Percentiles rank a stretch among this genome's conserved stretches.
Conservation (phyloP, 2,113 vertebrate species). For the Spermophilus dauricus region DNA sequence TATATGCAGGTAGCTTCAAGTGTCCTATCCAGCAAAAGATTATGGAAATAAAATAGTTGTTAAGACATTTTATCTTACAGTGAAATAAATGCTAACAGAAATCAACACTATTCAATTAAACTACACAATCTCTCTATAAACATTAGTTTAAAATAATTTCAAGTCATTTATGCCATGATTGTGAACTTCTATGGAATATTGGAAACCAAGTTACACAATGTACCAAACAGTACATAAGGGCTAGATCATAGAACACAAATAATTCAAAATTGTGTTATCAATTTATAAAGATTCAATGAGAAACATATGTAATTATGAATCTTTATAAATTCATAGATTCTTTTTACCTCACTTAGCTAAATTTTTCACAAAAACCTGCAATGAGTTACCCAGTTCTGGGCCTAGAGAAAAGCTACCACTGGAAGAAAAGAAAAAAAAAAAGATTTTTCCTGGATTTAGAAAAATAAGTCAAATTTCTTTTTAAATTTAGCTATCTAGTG, state of each 20-base stretch:
- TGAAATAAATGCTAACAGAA: slow-evolving; percentile 35
- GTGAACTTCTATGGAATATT: not conserved
- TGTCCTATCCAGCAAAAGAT: not conserved
- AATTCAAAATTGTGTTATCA: not conserved
- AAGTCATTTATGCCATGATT: not conserved
- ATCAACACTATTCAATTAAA: not conserved
- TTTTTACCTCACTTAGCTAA: not conserved
- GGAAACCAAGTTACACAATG: not conserved
- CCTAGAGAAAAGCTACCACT: not conserved
- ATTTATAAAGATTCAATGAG: slow-evolving; percentile 18
- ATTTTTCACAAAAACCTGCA: not conserved
- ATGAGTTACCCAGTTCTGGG: not conserved
- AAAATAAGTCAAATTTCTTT: slow-evolving; percentile 32
- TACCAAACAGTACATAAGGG: not conserved
- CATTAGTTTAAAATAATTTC: slow-evolving; percentile 19
- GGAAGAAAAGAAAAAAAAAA: too few species aligned
- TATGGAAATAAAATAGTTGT: not conserved
- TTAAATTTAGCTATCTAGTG: not conserved
- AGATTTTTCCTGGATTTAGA: not conserved
- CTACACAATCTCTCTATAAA: slow-evolving; percentile 21
- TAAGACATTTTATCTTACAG: not conserved
- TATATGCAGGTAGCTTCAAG: not conserved
- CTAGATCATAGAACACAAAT: not conserved
- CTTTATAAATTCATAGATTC: not conserved
- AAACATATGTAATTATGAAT: not conserved